phyloP scores from a whole-genome alignment of 2,113 vertebrate genomes.

The Pollachius pollachius region DNA sequence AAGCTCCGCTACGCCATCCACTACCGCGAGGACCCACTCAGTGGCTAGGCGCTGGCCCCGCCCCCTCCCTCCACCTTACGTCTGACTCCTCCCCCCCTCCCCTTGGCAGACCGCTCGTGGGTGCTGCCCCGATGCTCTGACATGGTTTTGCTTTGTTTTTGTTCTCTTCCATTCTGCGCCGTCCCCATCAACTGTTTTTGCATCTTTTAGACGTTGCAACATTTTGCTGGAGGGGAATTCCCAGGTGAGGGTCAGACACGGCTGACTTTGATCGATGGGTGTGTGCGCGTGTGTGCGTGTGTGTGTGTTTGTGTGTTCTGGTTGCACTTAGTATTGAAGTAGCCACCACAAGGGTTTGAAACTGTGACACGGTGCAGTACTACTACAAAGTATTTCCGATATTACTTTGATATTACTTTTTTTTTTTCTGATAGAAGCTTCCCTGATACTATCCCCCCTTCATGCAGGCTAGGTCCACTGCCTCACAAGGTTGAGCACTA shows the following conservation, averaged over 20 bases:
- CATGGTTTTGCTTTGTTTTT: too few relatives aligned
- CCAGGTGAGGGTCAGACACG: not conserved
- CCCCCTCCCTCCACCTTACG: not conserved
- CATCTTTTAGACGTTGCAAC: constrained; percentile 25
- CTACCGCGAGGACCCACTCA: constrained; percentile 96
- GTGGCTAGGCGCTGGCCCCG: constrained; percentile 78
- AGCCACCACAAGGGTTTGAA: constrained; percentile 30
- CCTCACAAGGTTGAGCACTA: constrained; percentile 3
- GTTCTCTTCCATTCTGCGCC: too few relatives aligned
- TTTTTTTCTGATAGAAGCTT: constrained; percentile 3
- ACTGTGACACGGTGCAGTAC: constrained; percentile 41
- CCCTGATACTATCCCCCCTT: not conserved
- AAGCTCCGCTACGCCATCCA: constrained; percentile 96
- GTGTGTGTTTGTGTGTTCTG: constrained; percentile 46
- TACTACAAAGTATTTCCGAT: not conserved
- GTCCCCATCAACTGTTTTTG: too few relatives aligned
- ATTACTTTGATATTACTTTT: too few relatives aligned
- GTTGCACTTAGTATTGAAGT: constrained; percentile 55
- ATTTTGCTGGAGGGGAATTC: not conserved
- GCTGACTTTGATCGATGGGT: not conserved
- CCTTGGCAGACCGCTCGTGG: not conserved
- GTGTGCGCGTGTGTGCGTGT: constrained; percentile 27
- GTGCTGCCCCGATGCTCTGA: too few relatives aligned
- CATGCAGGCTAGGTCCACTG: constrained; percentile 14
- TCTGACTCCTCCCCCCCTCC: not conserved